These are phyloP conservation scores for Drosophila sordidula DNA, from an alignment of 2,888 invertebrate species.

Conservation along the genomic window DNA sequence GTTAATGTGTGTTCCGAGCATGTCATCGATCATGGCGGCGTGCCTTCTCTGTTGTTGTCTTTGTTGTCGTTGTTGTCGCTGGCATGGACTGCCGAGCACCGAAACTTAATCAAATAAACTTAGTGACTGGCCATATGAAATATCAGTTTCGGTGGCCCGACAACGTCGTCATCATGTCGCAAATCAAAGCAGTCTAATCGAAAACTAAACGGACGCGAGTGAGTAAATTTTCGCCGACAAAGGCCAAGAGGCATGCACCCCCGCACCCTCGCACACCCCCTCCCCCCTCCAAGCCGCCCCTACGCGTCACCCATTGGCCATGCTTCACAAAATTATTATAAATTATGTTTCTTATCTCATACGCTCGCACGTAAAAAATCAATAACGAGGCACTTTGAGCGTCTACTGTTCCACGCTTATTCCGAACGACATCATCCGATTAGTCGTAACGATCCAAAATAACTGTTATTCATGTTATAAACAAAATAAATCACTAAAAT, in stretches of 20 bases:
- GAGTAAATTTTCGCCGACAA: constrained; percentile 81
- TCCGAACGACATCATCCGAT: constrained; percentile 16
- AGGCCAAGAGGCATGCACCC: constrained; percentile 53
- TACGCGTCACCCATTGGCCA: constrained; percentile 56
- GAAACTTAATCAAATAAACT: constrained; percentile 66
- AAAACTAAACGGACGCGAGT: constrained; percentile 75
- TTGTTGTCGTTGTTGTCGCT: constrained; percentile 30
- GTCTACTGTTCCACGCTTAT: constrained; percentile 16
- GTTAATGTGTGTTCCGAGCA: constrained; percentile 71
- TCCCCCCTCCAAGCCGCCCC: not conserved
- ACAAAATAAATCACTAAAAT: not conserved
- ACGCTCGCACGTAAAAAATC: constrained; percentile 24
- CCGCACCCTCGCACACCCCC: not conserved
- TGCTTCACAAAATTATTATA: constrained; percentile 74
- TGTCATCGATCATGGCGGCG: constrained; percentile 81
- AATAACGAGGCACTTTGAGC: constrained; percentile 38
- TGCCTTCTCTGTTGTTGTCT: constrained; percentile 60
- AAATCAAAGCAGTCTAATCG: constrained; percentile 81
- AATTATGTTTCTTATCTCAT: constrained; percentile 75
- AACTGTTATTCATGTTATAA: constrained; percentile 1
- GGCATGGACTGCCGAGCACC: constrained; percentile 23
- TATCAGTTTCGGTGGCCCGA: constrained; percentile 61
- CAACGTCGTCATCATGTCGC: constrained; percentile 72
- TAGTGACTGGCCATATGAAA: constrained; percentile 55
- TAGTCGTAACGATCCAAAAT: constrained; percentile 12